Evolutionary conservation across 1,140 invertebrate species (phyloP).

Genomic region (Scylla paramamosain): DNA sequence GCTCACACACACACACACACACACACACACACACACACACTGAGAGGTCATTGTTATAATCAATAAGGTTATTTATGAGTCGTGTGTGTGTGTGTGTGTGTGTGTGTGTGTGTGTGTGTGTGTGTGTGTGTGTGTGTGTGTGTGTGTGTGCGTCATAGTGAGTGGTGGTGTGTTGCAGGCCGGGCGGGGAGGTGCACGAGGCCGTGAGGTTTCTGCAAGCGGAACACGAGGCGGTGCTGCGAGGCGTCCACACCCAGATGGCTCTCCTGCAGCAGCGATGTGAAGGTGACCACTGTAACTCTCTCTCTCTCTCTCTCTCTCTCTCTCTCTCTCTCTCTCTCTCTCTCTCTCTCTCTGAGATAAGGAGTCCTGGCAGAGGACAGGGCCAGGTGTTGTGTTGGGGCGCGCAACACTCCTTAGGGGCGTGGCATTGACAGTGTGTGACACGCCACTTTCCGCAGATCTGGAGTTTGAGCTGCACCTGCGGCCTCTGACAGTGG

Average conservation of each 20-base stretch:
- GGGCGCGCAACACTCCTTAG: not conserved
- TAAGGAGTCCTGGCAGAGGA: not conserved
- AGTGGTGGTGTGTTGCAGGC: constrained; percentile 37
- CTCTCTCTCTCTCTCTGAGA: not conserved
- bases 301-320: not conserved
- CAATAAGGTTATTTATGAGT: not conserved
- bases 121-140: not conserved
- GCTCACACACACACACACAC: not conserved
- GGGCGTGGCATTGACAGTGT: not conserved
- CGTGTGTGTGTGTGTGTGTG: constrained; percentile 10
- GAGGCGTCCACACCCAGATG: constrained; percentile 69
- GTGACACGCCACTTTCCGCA: not conserved
- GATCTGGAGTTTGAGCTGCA: constrained; percentile 75
- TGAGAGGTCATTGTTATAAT: no score
- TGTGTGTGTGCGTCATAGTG: not conserved
- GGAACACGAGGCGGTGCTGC: constrained; percentile 72
- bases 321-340: not conserved
- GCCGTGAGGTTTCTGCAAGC: constrained; percentile 72
- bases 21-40: constrained; percentile 11
- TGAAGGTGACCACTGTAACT: constrained; percentile 48
- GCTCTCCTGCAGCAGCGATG: constrained; percentile 68
- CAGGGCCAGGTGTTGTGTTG: not conserved
- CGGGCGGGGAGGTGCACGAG: constrained; percentile 65
- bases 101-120: not conserved
- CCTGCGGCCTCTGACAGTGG: constrained; percentile 63